These are phyloP conservation scores for Saguinus midas DNA, from an alignment of 2,113 vertebrate species.

Conservation along the genomic window DNA sequence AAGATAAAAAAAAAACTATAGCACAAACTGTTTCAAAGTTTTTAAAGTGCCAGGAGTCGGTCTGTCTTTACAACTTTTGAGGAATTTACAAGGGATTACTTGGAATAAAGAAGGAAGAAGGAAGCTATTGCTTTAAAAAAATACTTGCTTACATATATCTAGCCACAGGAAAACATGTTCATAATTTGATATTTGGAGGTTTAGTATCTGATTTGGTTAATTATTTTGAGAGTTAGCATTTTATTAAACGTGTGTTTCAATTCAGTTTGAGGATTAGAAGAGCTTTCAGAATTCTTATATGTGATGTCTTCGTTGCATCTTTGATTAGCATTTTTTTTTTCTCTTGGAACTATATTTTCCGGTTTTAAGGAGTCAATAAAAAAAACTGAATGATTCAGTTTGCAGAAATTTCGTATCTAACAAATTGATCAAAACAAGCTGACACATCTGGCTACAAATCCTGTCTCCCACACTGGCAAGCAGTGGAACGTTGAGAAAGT, in stretches of 20 bases:
- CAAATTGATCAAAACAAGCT: not conserved
- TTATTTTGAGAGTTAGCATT: conserved; percentile 17
- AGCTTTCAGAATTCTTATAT: not conserved
- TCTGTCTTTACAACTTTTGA: conserved; percentile 19
- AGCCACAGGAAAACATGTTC: not conserved
- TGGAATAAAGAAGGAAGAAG: conserved; percentile 2
- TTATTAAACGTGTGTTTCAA: conserved; percentile 35
- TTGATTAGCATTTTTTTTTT: not conserved
- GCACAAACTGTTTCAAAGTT: not conserved
- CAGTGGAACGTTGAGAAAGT: conserved; percentile 23
- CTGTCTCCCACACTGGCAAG: not conserved
- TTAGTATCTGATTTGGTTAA: conserved; percentile 38
- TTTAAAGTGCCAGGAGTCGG: conserved; percentile 2
- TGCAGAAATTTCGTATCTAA: conserved; percentile 26
- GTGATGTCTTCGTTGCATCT: not conserved
- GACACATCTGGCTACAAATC: not conserved
- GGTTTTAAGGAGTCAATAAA: conserved; percentile 7
- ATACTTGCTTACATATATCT: not conserved
- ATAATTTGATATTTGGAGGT: not conserved
- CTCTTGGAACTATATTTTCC: not conserved
- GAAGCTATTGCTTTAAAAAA: not conserved
- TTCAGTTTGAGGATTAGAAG: not conserved
- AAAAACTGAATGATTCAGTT: not conserved
- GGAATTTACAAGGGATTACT: not conserved
- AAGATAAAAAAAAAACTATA: not conserved